A percentile compares a stretch with the other conserved stretches of the same genome.
These are phyloP conservation scores for Lates japonicus DNA, from an alignment of 2,797 vertebrate genomes.

Conservation along the genomic window DNA sequence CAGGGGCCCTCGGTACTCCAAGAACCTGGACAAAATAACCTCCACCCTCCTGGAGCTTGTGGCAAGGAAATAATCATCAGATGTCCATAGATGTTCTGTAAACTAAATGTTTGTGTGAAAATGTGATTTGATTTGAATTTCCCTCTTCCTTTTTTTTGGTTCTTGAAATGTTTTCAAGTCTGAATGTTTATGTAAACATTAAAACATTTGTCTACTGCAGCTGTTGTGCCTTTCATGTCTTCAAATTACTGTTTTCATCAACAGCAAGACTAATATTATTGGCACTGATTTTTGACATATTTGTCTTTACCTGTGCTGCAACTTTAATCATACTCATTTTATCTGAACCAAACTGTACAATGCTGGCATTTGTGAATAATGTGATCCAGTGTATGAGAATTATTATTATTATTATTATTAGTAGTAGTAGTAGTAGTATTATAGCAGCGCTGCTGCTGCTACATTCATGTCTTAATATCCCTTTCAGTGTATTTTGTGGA, in stretches of 20 bases:
- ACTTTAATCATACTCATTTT: background rate
- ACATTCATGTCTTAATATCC: too few species aligned
- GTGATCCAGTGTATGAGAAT: background rate
- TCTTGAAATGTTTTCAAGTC: background rate
- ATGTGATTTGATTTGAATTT: background rate
- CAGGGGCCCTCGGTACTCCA: constrained; percentile 59
- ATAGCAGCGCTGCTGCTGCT: too few species aligned
- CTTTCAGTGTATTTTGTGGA: background rate
- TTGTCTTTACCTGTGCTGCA: background rate
- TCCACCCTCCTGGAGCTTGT: constrained; percentile 83
- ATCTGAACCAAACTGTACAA: background rate
- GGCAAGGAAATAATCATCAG: constrained; percentile 69
- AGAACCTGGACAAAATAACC: constrained; percentile 81
- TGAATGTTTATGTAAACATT: constrained; percentile 29
- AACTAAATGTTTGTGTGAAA: constrained; percentile 9
- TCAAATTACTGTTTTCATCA: constrained; percentile 8
- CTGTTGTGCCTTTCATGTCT: constrained; percentile 1
- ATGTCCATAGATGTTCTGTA: background rate
- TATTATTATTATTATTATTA: background rate
- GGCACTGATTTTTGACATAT: background rate
- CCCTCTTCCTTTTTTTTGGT: background rate
- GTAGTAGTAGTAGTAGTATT: background rate
- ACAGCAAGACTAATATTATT: background rate
- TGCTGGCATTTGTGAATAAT: background rate
- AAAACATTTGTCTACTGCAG: constrained; percentile 37